These are phyloP conservation scores for Notamacropus eugenii DNA, from an alignment of 2,797 vertebrate genomes.

Conservation along the genomic window DNA sequence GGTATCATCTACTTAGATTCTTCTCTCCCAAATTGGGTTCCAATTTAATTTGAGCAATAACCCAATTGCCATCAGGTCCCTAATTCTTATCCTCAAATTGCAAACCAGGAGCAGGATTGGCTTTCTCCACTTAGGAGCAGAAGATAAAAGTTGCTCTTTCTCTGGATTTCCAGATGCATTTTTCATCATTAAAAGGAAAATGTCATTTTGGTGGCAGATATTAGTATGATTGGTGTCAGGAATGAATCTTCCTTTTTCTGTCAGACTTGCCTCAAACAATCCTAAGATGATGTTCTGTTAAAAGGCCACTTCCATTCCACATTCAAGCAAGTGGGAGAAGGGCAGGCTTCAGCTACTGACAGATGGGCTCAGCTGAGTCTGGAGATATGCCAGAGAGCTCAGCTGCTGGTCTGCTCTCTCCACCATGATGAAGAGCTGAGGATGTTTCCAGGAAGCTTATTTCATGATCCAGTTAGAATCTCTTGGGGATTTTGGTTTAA, in stretches of 20 bases:
- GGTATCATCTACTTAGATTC: conserved; percentile 7
- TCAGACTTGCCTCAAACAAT: conserved; percentile 78
- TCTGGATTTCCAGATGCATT: conserved; percentile 82
- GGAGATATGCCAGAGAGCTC: conserved; percentile 26
- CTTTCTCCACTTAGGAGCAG: conserved; percentile 1
- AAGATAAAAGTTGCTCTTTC: conserved; percentile 9
- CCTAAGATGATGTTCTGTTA: conserved; percentile 81
- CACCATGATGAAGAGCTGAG: not conserved
- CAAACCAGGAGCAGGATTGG: not conserved
- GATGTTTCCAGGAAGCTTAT: conserved; percentile 55
- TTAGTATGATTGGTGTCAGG: conserved; percentile 86
- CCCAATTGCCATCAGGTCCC: not conserved
- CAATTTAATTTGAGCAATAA: conserved; percentile 15
- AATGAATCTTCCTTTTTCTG: conserved; percentile 86
- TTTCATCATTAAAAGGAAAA: conserved; percentile 89
- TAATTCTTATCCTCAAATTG: not conserved
- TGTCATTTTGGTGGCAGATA: conserved; percentile 86
- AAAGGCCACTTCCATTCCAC: conserved; percentile 85
- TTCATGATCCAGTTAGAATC: conserved; percentile 55
- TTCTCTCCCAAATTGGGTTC: conserved; percentile 39
- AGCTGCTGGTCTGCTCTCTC: conserved; percentile 56
- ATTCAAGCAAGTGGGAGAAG: conserved; percentile 65
- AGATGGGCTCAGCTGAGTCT: conserved; percentile 47
- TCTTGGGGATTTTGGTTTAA: not conserved
- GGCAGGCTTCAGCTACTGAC: conserved; percentile 68